These are phyloP conservation scores for Melanocharis versteri DNA, from an alignment of 2,113 vertebrate species.

Conservation along the genomic window DNA sequence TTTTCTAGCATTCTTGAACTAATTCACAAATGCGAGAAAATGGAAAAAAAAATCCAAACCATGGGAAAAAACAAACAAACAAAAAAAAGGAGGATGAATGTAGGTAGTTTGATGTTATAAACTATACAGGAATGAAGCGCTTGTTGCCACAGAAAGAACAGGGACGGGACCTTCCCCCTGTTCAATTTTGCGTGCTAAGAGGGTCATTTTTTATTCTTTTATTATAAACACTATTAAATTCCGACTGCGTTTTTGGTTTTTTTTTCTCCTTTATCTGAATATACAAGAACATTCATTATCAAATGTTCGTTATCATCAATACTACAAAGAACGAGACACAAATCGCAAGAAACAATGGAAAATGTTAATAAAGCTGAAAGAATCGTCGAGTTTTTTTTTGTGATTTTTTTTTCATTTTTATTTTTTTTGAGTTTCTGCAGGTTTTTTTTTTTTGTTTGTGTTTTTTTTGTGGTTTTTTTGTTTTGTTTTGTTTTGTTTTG, in stretches of 20 bases:
- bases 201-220: constrained; percentile 75
- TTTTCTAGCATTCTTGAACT: constrained; percentile 88
- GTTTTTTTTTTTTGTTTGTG: constrained; percentile 42
- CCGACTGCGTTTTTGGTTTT: constrained; percentile 88
- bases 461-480: constrained; percentile 6
- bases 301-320: constrained; percentile 82
- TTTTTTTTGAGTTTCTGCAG: constrained; percentile 76
- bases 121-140: constrained; percentile 74
- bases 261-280: constrained; percentile 82
- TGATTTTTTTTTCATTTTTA: constrained; percentile 55
- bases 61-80: background rate
- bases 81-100: constrained; percentile 64
- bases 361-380: constrained; percentile 88
- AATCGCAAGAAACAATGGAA: constrained; percentile 83
- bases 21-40: constrained; percentile 87
- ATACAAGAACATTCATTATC: constrained; percentile 84
- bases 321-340: constrained; percentile 85
- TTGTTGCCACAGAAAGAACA: constrained; percentile 73
- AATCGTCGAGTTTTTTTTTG: constrained; percentile 66
- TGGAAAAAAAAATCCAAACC: constrained; percentile 30
- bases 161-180: constrained; percentile 40
- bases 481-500: constrained; percentile 48
- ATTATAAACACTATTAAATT: constrained; percentile 87
- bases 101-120: constrained; percentile 79
- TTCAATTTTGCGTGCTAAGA: constrained; percentile 83